Base-by-base conservation (phyloP, 2,113 vertebrate species). In the Atrichornis clamosus region DNA sequence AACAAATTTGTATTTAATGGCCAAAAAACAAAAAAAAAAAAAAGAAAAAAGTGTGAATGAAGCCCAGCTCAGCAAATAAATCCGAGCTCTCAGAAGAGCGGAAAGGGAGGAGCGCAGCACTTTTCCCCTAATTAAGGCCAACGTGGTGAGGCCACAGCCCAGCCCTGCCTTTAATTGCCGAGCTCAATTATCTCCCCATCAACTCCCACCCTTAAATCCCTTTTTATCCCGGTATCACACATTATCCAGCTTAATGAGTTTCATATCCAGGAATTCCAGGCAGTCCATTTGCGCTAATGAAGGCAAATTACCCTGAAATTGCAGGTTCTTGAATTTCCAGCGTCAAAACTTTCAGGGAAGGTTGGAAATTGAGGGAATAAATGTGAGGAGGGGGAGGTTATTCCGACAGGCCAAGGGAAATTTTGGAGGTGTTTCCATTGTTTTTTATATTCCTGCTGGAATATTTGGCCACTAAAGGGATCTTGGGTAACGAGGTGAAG, bases 191-290 rank as follows among this genome's bases (percentile, higher is more conserved):
- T 92, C 91, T 95, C 81, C 64, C 78, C 95, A 80, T 90, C 92
- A 92, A 50, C 49, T 94, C 89, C 93, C 87, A 93, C 62, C 84
- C 95, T 92, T 94, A 96, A 95, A 94, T 75, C 77, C 94, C 80
- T 87, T 95, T 97, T 93, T 81, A 95, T 97, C 93, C 95, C 73
- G 73, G 93, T 86, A 94, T 89, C 90, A 56, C 78, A 87, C 75
- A 14, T 87, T 91, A 86, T 90, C 87, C 67, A 42, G 53, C 81
- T 58, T 94, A 93, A 97, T 73, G 90, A 95, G 76, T 44, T 93
- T 82, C 77, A 79, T 77, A 83, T 75, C 80, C 44, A 73, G 86
- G 84, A 96, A 96, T 95, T 94, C 91, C 75, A 90, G 78, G 72
- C 84, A 79, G 86, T 21, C 59, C 92, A 83, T 81, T 95, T 92